phyloP scores from a whole-genome alignment of 2,113 vertebrate species.

The Xyliphius kryptos region DNA sequence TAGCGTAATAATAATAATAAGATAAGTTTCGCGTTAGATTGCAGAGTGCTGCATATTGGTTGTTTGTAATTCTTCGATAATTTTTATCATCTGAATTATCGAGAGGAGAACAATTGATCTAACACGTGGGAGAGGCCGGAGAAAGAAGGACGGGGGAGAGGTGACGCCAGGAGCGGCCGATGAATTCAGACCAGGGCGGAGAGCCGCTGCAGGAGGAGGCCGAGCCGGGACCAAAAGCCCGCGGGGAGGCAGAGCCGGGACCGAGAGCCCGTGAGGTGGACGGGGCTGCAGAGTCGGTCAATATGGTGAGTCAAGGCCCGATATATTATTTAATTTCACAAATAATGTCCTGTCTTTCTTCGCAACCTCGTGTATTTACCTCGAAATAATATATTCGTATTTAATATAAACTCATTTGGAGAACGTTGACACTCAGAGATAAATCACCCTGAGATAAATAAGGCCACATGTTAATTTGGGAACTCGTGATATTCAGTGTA shows the following conservation, averaged over 20 bases:
- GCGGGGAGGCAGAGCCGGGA: slow-evolving; percentile 63
- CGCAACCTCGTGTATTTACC: no score
- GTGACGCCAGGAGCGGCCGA: slow-evolving; percentile 73
- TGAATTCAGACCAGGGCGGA: slow-evolving; percentile 76
- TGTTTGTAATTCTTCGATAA: background rate
- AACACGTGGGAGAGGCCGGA: slow-evolving; percentile 56
- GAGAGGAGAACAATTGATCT: slow-evolving; percentile 34
- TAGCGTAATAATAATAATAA: no score
- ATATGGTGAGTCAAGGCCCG: slow-evolving; percentile 73
- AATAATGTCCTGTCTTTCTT: no score
- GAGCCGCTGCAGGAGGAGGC: slow-evolving; percentile 74
- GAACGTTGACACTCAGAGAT: no score
- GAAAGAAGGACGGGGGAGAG: slow-evolving; percentile 63
- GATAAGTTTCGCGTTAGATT: no score
- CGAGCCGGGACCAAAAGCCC: slow-evolving; percentile 42
- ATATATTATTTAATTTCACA: no score
- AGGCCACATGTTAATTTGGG: no score
- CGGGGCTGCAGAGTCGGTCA: slow-evolving; percentile 60
- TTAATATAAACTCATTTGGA: no score
- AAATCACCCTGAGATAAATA: no score
- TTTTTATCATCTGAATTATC: slow-evolving; percentile 21
- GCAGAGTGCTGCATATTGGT: no score
- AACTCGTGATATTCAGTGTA: no score
- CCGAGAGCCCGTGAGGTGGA: slow-evolving; percentile 53
- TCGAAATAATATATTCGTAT: no score